Conservation (phyloP, 2,797 vertebrate species). For the Oreonectes daqikongensis region DNA sequence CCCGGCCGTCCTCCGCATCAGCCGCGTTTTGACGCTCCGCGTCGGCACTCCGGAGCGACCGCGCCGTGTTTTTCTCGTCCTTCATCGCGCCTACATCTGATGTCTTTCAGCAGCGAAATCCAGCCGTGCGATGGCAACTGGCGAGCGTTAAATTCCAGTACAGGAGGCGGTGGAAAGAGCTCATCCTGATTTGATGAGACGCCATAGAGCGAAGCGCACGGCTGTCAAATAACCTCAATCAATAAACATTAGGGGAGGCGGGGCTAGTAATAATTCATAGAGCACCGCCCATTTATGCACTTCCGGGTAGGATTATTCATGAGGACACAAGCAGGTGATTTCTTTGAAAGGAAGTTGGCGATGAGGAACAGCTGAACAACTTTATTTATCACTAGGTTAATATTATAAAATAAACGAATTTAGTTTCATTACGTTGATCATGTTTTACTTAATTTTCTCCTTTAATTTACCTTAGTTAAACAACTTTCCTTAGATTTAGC, state of each 20-base stretch:
- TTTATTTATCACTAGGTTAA: too few relatives aligned
- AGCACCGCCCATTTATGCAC: slow-evolving; percentile 55
- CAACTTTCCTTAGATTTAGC: too few relatives aligned
- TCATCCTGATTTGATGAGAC: slow-evolving; percentile 71
- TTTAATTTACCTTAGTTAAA: too few relatives aligned
- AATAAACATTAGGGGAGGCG: slow-evolving; percentile 76
- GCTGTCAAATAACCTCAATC: slow-evolving; percentile 71
- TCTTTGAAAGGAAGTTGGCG: background rate
- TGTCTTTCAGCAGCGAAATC: slow-evolving; percentile 52
- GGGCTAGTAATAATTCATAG: slow-evolving; percentile 65
- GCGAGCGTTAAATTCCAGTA: slow-evolving; percentile 69
- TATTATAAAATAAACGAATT: too few relatives aligned
- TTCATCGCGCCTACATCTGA: slow-evolving; percentile 77
- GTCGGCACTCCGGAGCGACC: slow-evolving; percentile 58
- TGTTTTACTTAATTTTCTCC: too few relatives aligned
- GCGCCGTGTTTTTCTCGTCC: slow-evolving; percentile 69
- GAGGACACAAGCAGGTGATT: slow-evolving; percentile 15
- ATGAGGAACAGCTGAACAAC: too few relatives aligned
- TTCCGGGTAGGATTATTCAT: slow-evolving; percentile 58
- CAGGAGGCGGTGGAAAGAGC: slow-evolving; percentile 63
- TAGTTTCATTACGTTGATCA: too few relatives aligned
- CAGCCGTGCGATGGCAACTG: slow-evolving; percentile 58
- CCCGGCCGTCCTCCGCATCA: slow-evolving; percentile 71
- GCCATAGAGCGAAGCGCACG: slow-evolving; percentile 73
- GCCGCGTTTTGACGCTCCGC: slow-evolving; percentile 67